Base-by-base conservation (phyloP, 2,888 invertebrate species). In the Zaprionus obscuricornis region DNA sequence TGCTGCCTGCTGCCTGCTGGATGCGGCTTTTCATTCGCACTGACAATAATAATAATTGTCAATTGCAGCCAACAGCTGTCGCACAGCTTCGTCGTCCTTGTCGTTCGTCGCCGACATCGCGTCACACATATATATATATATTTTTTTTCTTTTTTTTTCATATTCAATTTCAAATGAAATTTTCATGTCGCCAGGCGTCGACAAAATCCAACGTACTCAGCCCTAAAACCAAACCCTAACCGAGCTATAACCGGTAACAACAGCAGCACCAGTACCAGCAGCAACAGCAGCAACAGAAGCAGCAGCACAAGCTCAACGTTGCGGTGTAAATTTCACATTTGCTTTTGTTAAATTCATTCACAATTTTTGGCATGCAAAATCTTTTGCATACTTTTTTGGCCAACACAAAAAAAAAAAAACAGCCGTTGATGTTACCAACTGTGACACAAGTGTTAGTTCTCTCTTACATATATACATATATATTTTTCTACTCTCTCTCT, bases 1-100 rank as follows among this genome's bases (percentile, higher is more conserved):
- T 34, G 13, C 42, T 16, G 42, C 6, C 54, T 29, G 33, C 17
- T 7, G 50, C 20, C 37, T 51, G 24, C 55, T 46, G 20, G 47
- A 17, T 46, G 55, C 31, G 59, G 52, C 62, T 59, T 69, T 71
- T 63, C 63, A 78, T 79, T 79, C 70, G 58, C 74, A 75, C 74
- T 77, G 82, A 81, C 81, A 82, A 82, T 81, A 81, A 81, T 82
- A 82, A 81, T 81, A 81, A 81, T 81, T 81, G 81, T 81, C 81
- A 81, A 82, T 81, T 82, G 81, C 81, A 81, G 82, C n/a, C n/a
- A n/a, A n/a, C 81, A 82, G 77, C 70, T 81, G 81, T 62, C 79
- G 64, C 65, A 63, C 45, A 51, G 43, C n/a, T n/a, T n/a, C n/a
- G n/a, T n/a, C n/a, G n/a, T n/a, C 14, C 20, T n/a, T 22, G 4